phyloP scores from a whole-genome alignment of 1,140 invertebrate genomes.

The Diprion similis region DNA sequence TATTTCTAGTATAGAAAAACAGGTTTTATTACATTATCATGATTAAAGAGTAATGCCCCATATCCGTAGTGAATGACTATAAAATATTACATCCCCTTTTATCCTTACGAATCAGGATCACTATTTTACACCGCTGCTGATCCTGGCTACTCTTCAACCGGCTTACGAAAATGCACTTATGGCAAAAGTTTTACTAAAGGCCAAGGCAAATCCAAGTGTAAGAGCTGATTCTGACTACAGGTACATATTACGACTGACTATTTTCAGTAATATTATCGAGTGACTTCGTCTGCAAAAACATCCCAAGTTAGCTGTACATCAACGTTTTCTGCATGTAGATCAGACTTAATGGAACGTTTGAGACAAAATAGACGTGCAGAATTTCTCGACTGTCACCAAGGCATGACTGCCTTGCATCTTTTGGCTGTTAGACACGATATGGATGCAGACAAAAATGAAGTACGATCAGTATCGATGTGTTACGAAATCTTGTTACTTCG shows the following conservation, averaged over 20 bases:
- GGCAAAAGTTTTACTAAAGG: conserved; percentile 48
- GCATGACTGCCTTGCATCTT: not conserved
- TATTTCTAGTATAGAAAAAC: too few relatives aligned
- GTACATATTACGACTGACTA: not conserved
- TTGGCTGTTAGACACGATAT: not conserved
- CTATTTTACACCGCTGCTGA: conserved; percentile 51
- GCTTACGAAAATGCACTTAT: conserved; percentile 48
- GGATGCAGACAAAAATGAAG: not conserved
- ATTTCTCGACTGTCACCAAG: not conserved
- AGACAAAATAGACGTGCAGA: not conserved
- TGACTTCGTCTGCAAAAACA: not conserved
- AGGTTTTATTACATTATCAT: too few relatives aligned
- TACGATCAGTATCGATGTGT: not conserved
- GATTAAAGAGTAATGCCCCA: too few relatives aligned
- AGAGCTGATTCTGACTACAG: not conserved
- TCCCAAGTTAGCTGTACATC: not conserved
- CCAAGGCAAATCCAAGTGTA: conserved; percentile 49
- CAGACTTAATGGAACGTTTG: not conserved
- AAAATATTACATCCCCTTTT: not conserved
- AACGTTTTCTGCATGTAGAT: not conserved
- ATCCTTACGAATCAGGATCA: conserved; percentile 41
- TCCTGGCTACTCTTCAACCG: conserved; percentile 50
- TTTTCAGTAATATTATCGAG: not conserved
- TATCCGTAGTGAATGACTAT: not conserved
- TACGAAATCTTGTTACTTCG: not conserved